phyloP scores from a whole-genome alignment of 2,113 vertebrate species.

The Gopherus evgoodei region DNA sequence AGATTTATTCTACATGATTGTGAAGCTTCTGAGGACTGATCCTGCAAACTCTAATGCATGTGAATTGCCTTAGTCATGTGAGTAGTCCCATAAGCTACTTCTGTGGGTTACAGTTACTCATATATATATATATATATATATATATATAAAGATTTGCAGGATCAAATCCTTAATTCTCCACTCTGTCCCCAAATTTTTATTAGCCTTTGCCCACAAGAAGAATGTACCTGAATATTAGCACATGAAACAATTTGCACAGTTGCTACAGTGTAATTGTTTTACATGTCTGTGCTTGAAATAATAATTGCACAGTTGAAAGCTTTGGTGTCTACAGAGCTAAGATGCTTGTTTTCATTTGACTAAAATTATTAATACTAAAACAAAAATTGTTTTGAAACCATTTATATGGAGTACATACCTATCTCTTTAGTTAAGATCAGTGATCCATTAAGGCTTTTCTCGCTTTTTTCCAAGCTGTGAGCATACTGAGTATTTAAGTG shows the following conservation, averaged over 20 bases:
- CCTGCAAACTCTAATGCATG: background rate
- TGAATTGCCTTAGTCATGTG: constrained; percentile 6
- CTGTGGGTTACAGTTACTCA: constrained; percentile 51
- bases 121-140: background rate
- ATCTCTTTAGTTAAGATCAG: constrained; percentile 82
- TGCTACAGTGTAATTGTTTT: constrained; percentile 76
- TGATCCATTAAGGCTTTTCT: constrained; percentile 85
- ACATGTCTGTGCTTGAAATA: constrained; percentile 77
- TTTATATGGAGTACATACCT: constrained; percentile 79
- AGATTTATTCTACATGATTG: constrained; percentile 72
- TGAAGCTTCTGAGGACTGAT: constrained; percentile 47
- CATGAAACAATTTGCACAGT: constrained; percentile 54
- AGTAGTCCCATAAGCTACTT: constrained; percentile 28
- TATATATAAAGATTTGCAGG: background rate
- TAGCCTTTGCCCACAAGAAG: constrained; percentile 54
- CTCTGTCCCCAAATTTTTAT: constrained; percentile 68
- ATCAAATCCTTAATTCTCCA: constrained; percentile 12
- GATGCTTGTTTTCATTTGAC: constrained; percentile 77
- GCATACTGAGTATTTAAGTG: constrained; percentile 86
- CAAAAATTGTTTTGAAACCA: constrained; percentile 80
- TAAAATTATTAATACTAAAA: constrained; percentile 84
- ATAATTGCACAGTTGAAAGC: constrained; percentile 72
- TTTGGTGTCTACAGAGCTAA: constrained; percentile 51
- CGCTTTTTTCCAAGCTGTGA: constrained; percentile 82
- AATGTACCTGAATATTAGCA: constrained; percentile 55